Conservation (phyloP, 2,888 invertebrate species). For the Chesias legatella region DNA sequence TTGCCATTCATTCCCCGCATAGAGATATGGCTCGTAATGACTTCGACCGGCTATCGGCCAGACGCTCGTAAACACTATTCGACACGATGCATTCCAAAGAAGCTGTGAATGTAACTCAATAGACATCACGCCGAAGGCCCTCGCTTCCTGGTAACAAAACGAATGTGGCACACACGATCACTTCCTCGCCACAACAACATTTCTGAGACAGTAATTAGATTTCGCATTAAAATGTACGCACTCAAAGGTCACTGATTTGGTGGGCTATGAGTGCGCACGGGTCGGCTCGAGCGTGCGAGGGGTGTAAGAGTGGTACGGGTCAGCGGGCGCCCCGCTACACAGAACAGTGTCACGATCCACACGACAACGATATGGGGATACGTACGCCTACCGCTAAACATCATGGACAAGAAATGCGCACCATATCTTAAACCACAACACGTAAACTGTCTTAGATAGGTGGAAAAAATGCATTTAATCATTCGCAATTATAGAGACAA, state of each 20-base stretch:
- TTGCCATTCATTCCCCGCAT: conserved; percentile 71
- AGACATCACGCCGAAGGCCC: conserved; percentile 53
- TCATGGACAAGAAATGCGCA: conserved; percentile 2
- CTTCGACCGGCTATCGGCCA: conserved; percentile 66
- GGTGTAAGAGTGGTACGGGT: conserved; percentile 57
- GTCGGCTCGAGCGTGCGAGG: conserved; percentile 39
- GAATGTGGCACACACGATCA: conserved; percentile 32
- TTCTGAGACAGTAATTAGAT: conserved; percentile 43
- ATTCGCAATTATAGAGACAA: conserved; percentile 42
- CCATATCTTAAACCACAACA: neutral
- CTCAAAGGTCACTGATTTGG: conserved; percentile 60
- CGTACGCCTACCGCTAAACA: conserved; percentile 8
- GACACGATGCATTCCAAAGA: conserved; percentile 63
- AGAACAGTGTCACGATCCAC: conserved; percentile 39
- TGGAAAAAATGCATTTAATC: conserved; percentile 20
- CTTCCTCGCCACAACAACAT: conserved; percentile 30
- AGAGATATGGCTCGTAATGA: conserved; percentile 76
- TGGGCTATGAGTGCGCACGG: conserved; percentile 44
- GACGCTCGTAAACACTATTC: conserved; percentile 73
- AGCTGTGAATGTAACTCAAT: conserved; percentile 66
- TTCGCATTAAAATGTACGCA: conserved; percentile 41
- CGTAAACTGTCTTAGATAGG: too few species aligned
- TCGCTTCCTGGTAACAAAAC: conserved; percentile 56
- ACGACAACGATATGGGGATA: conserved; percentile 33
- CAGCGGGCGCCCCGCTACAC: conserved; percentile 61